Evolutionary conservation across 2,113 vertebrate species (phyloP).

Genomic region (Myrmecophaga tridactyla): DNA sequence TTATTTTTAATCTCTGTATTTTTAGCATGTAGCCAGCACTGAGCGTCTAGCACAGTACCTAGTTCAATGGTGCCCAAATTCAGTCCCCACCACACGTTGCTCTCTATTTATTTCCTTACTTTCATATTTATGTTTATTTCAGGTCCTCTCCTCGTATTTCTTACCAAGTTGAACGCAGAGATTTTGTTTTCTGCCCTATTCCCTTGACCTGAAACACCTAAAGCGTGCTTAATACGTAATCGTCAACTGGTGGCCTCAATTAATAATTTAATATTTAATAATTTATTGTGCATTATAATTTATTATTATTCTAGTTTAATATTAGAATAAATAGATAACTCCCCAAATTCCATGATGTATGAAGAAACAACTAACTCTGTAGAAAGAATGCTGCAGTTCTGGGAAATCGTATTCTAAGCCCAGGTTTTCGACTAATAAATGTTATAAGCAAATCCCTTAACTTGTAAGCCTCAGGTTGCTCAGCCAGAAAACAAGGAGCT

Average conservation of each 20-base stretch:
- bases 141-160: background rate
- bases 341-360: background rate
- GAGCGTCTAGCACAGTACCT: no score
- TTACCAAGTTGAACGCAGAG: background rate
- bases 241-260: background rate
- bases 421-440: background rate
- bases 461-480: background rate
- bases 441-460: background rate
- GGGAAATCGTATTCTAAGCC: background rate
- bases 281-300: no score
- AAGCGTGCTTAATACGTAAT: background rate
- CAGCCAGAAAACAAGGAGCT: background rate
- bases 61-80: background rate
- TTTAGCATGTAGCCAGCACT: background rate
- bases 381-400: background rate
- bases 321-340: background rate
- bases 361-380: background rate
- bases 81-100: accelerated
- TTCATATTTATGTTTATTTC: background rate
- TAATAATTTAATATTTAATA: no score
- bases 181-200: background rate
- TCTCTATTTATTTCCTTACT: background rate
- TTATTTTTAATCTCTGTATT: background rate
- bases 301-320: no score
- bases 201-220: background rate